Evolutionary conservation across 2,113 vertebrate species (phyloP).

Genomic region (Triplophysa tibetana): DNA sequence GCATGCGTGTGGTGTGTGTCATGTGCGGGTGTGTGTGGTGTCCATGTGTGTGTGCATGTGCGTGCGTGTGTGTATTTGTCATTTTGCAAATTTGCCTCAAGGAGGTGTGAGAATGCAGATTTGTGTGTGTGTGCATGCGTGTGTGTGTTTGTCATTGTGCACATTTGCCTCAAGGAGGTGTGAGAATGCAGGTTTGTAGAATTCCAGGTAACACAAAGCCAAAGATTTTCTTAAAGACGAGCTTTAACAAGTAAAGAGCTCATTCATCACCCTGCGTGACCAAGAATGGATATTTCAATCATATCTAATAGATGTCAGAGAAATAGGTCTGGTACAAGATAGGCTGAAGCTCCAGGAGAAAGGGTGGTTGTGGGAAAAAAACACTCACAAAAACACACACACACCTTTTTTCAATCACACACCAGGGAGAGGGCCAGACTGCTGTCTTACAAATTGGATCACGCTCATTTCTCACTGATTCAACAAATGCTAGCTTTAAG

Average conservation of each 20-base stretch:
- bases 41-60: too few species aligned
- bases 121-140: constrained; percentile 36
- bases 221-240: constrained; percentile 53
- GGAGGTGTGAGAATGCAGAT: constrained; percentile 63
- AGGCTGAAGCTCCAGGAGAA: constrained; percentile 27
- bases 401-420: constrained; percentile 11
- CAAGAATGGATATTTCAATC: constrained; percentile 48
- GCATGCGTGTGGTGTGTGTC: too few species aligned
- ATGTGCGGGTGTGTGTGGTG: constrained; percentile 1
- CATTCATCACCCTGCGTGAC: constrained; percentile 59
- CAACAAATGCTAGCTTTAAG: constrained; percentile 19
- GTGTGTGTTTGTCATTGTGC: constrained; percentile 54
- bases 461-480: constrained; percentile 59
- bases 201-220: constrained; percentile 50
- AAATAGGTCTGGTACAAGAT: constrained; percentile 20
- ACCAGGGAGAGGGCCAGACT: constrained; percentile 66
- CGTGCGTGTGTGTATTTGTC: constrained; percentile 42
- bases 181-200: constrained; percentile 65
- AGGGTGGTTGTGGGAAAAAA: constrained; percentile 54
- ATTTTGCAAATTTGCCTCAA: constrained; percentile 18
- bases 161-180: constrained; percentile 40
- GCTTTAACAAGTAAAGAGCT: constrained; percentile 63
- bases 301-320: constrained; percentile 12
- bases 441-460: constrained; percentile 65
- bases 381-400: constrained; percentile 65